Conservation (phyloP, 2,888 invertebrate species). For the Sericinus montela region DNA sequence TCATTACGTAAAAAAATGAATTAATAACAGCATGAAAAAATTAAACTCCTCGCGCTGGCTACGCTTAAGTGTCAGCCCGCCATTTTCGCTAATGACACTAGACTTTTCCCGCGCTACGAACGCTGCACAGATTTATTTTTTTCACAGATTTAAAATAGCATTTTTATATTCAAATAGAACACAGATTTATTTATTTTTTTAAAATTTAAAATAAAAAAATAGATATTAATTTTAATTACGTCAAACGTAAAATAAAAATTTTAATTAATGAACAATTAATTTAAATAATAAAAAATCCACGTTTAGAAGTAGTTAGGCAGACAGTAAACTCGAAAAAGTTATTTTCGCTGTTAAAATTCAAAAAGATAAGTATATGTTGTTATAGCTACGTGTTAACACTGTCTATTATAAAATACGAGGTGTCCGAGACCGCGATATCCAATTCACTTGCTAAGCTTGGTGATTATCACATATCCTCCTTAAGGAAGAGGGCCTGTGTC, state of each 20-base stretch:
- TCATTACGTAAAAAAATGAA: conserved; percentile 35
- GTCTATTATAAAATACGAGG: too few relatives aligned
- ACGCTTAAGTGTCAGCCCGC: conserved; percentile 49
- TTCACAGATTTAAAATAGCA: conserved; percentile 22
- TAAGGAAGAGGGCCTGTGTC: too few relatives aligned
- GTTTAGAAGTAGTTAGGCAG: too few relatives aligned
- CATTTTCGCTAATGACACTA: conserved; percentile 60
- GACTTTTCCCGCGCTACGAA: conserved; percentile 31
- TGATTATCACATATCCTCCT: too few relatives aligned
- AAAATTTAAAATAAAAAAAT: conserved; percentile 6
- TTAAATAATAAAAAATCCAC: too few relatives aligned
- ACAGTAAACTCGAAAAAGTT: too few relatives aligned
- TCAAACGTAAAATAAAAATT: conserved; percentile 4
- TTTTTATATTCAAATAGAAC: conserved; percentile 17
- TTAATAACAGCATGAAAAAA: conserved; percentile 35
- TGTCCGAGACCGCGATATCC: too few relatives aligned
- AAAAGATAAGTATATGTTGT: too few relatives aligned
- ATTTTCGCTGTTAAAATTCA: too few relatives aligned
- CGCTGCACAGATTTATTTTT: conserved; percentile 23
- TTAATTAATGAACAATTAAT: too few relatives aligned
- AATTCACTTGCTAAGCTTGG: too few relatives aligned
- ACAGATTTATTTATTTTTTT: conserved; percentile 13
- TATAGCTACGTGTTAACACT: too few relatives aligned
- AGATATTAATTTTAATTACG: conserved; percentile 10
- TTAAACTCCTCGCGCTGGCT: conserved; percentile 42